Percentiles rank a stretch among this genome's conserved stretches.
Conservation (phyloP, 2,888 invertebrate genomes). For the Phalangium opilio region DNA sequence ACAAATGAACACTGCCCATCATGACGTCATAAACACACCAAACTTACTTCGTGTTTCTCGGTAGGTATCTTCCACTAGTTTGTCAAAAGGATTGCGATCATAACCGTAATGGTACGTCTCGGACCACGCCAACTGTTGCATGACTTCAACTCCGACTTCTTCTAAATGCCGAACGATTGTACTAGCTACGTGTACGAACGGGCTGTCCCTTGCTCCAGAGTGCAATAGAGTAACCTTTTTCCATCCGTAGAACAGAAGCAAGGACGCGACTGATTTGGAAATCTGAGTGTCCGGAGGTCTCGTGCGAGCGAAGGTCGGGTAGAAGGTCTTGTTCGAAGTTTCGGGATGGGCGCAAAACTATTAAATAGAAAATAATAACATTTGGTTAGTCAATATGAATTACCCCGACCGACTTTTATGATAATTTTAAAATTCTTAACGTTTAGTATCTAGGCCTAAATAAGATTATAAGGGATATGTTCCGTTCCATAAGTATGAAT, state of each 20-base stretch:
- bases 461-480: no score
- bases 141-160: constrained; percentile 52
- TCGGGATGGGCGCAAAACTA: constrained; percentile 83
- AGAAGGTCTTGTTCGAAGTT: constrained; percentile 70
- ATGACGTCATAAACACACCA: constrained; percentile 18
- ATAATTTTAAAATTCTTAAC: no score
- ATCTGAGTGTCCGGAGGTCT: constrained; percentile 86
- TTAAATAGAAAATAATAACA: no score
- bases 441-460: no score
- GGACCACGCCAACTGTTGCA: constrained; percentile 46
- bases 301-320: constrained; percentile 80
- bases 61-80: constrained; percentile 64
- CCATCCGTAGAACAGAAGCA: constrained; percentile 73
- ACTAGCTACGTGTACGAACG: constrained; percentile 54
- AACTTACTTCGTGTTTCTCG: constrained; percentile 78
- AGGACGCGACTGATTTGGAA: constrained; percentile 75
- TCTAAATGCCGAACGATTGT: constrained; percentile 58
- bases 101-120: constrained; percentile 66
- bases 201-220: constrained; percentile 56
- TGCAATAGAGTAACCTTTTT: constrained; percentile 72
- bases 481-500: no score
- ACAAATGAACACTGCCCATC: neutral
- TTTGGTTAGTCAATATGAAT: no score
- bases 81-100: constrained; percentile 66
- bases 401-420: no score